Evolutionary conservation across 2,888 invertebrate species (phyloP).

Genomic region (Temnothorax ravouxi): DNA sequence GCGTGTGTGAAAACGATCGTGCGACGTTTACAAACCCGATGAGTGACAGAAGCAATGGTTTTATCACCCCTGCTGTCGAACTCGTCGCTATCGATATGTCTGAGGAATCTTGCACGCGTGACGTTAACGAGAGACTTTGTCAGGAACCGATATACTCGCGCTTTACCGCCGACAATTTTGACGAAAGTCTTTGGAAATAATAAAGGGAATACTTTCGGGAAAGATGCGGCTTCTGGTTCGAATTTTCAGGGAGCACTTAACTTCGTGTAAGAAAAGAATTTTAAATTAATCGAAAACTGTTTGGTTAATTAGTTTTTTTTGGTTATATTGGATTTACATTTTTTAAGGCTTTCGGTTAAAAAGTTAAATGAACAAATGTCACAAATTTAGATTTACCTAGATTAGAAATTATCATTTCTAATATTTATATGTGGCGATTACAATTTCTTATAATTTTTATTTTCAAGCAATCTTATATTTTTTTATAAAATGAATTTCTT

Average conservation of each 20-base stretch:
- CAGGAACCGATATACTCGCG: slow-evolving; percentile 43
- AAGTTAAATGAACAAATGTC: not conserved
- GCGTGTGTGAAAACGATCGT: slow-evolving; percentile 38
- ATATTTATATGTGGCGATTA: not conserved
- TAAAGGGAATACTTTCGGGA: slow-evolving; percentile 53
- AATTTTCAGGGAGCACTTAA: slow-evolving; percentile 75
- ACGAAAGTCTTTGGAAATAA: slow-evolving; percentile 65
- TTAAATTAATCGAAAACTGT: not conserved
- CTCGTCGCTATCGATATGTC: slow-evolving; percentile 50
- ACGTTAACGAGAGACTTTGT: slow-evolving; percentile 48
- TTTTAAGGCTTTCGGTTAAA: not conserved
- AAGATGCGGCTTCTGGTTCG: slow-evolving; percentile 64
- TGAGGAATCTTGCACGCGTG: slow-evolving; percentile 22
- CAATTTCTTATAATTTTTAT: not conserved
- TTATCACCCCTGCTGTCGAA: slow-evolving; percentile 61
- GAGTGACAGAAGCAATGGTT: slow-evolving; percentile 67
- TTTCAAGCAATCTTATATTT: not conserved
- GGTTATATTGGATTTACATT: not conserved
- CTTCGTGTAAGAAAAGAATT: slow-evolving; percentile 74
- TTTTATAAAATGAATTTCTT: not conserved
- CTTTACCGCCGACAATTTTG: slow-evolving; percentile 73
- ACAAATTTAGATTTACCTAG: not conserved
- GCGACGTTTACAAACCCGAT: slow-evolving; percentile 62
- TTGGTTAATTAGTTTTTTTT: slow-evolving; percentile 1
- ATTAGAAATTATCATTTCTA: not conserved